phyloP scores from a whole-genome alignment of 35 echinoderm and acorn worm species.

The Stichopus chloronotus region DNA sequence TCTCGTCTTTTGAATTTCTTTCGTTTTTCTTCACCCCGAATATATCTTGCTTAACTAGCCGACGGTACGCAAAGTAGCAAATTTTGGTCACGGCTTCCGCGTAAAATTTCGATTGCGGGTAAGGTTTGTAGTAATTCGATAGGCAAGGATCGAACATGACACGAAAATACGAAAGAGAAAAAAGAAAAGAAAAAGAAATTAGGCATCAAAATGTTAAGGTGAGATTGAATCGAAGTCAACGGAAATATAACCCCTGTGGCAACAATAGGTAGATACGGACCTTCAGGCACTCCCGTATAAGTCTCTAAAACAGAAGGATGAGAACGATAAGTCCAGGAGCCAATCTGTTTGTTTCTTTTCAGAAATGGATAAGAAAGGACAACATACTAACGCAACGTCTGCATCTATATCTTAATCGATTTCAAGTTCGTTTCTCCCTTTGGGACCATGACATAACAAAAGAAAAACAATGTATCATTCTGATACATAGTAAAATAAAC shows the following conservation, averaged over 20 bases:
- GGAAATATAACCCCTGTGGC: not conserved
- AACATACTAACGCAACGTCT: not conserved
- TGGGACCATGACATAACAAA: not conserved
- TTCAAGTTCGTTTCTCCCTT: not conserved
- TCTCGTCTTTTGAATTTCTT: not conserved
- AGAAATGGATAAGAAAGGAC: not conserved
- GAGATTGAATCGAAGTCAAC: not conserved
- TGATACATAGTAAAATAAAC: too few species aligned
- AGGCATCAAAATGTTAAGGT: not conserved
- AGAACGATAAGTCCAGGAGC: not conserved
- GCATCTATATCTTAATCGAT: not conserved
- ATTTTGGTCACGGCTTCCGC: not conserved
- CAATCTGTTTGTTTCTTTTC: not conserved
- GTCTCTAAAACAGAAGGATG: not conserved
- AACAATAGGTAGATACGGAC: too few species aligned
- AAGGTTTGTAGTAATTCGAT: not conserved
- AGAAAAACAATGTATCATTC: too few species aligned
- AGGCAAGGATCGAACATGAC: not conserved
- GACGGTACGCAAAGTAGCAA: not conserved
- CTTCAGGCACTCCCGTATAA: not conserved
- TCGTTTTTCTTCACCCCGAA: not conserved
- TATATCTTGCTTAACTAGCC: not conserved
- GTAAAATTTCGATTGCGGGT: constrained; percentile 4
- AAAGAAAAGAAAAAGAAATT: not conserved
- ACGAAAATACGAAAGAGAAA: not conserved